Base-by-base conservation (phyloP, 2,888 invertebrate species). In the Piscicola geometra region DNA sequence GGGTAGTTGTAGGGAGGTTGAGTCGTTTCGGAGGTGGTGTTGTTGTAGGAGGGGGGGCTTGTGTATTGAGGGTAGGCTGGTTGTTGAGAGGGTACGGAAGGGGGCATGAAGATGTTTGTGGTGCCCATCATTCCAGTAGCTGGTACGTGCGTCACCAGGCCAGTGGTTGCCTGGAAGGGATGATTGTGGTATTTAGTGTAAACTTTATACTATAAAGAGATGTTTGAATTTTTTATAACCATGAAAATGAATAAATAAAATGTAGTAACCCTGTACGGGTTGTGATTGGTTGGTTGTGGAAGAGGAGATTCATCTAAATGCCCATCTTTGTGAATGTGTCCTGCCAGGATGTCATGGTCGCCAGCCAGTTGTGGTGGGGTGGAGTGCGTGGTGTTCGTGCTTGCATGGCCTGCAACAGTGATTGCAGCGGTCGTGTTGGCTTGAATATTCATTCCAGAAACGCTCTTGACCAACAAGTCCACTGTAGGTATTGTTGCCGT, bases 61-160 rank as follows among this genome's bases (percentile, higher is more conserved):
- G 1, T 60, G 60, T 21, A 35, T 5, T 9, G 73, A 35, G 12
- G 25, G 71, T 15, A 47, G 9, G 33, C 32, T 32, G 33, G 12
- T 12, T 73, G 60, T n/a, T 56, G 73, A 3, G 36, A 9, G 5
- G 41, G 9, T 18, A 64, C 33, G 35, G 21, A 28, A 1, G 73
- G n/a, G 3, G 71, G 71, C 33, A 70, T 28, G n/a, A 71, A 71
- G 12, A 71, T 71, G 30, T 71, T 71, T 28, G 71, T 2, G 5
- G 25, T 32, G 52, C 50, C 71, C 25, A 71, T 30, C 25, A 71
- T 30, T 15, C 52, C 50, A 1, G 73, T n/a, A 18, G 73, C 73
- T n/a, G 73, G 41, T 0, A 56, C 1, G 33, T 73, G 73, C 25
- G 64, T 25, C 12, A 15, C 18, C 33, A 73, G 30, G 21, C 35